phyloP scores from a whole-genome alignment of 2,113 vertebrate genomes.

The Gadus macrocephalus region DNA sequence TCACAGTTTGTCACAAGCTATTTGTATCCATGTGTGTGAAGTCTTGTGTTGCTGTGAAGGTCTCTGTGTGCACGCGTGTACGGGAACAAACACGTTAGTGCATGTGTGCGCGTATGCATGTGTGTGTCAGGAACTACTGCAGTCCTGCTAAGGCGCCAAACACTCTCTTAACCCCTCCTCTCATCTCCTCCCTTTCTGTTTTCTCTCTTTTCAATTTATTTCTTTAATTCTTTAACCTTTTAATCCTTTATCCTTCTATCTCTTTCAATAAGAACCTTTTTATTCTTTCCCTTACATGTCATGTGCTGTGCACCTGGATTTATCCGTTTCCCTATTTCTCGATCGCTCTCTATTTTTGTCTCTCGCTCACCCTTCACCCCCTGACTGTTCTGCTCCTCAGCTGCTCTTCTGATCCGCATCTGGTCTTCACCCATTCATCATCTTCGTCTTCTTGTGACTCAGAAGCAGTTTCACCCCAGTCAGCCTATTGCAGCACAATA shows the following conservation, averaged over 20 bases:
- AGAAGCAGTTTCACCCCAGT: too few relatives aligned
- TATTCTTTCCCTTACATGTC: too few relatives aligned
- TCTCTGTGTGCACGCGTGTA: constrained; percentile 17
- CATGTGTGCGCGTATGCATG: constrained; percentile 25
- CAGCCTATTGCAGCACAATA: too few relatives aligned
- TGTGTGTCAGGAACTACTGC: constrained; percentile 29
- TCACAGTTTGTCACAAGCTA: not conserved
- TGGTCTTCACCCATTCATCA: too few relatives aligned
- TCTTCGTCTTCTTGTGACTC: too few relatives aligned
- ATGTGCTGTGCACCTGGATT: too few relatives aligned
- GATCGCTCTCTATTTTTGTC: not conserved
- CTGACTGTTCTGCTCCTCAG: too few relatives aligned
- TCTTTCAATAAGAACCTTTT: too few relatives aligned
- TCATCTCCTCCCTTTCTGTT: not conserved
- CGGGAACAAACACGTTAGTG: constrained; percentile 16
- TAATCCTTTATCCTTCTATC: too few relatives aligned
- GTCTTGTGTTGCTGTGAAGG: not conserved
- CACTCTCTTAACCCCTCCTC: constrained; percentile 24
- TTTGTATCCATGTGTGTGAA: not conserved
- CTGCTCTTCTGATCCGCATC: too few relatives aligned
- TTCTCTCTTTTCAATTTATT: not conserved
- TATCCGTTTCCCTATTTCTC: too few relatives aligned
- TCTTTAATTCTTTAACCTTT: not conserved
- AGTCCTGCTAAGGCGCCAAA: constrained; percentile 56
- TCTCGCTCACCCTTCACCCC: not conserved